A percentile compares a stretch with the other conserved stretches of the same genome.
These are phyloP conservation scores for Danio jaintianensis DNA, from an alignment of 2,797 vertebrate genomes.

Conservation along the genomic window DNA sequence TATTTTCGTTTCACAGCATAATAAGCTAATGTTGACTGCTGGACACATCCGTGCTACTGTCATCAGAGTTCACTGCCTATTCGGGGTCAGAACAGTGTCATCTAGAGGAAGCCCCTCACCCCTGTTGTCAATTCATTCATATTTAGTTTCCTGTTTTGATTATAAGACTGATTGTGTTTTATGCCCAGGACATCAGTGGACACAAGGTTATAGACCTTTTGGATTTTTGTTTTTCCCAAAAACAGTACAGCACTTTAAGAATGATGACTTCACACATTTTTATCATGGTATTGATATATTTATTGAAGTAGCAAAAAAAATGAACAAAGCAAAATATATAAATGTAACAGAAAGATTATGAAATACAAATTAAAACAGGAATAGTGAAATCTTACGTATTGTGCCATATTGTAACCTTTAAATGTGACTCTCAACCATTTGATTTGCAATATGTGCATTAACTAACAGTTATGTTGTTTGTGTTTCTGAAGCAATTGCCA, in stretches of 20 bases:
- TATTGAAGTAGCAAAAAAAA: not conserved
- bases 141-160: constrained; percentile 52
- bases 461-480: too few species aligned
- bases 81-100: constrained; percentile 42
- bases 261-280: constrained; percentile 20
- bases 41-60: constrained; percentile 21
- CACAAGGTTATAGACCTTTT: constrained; percentile 17
- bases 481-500: too few species aligned
- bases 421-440: too few species aligned
- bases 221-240: not conserved
- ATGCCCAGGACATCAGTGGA: not conserved
- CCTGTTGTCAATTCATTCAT: constrained; percentile 19
- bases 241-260: constrained; percentile 4
- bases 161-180: constrained; percentile 21
- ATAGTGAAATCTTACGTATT: too few species aligned
- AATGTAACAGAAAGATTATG: not conserved
- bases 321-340: not conserved
- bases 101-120: constrained; percentile 20
- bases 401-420: too few species aligned
- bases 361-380: not conserved
- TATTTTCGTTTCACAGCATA: constrained; percentile 32
- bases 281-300: not conserved
- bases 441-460: too few species aligned
- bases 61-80: constrained; percentile 33
- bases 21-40: constrained; percentile 42